A percentile compares a stretch with the other conserved stretches of the same genome.
Conservation (phyloP, 2,113 vertebrate genomes). For the Archilochus colubris region DNA sequence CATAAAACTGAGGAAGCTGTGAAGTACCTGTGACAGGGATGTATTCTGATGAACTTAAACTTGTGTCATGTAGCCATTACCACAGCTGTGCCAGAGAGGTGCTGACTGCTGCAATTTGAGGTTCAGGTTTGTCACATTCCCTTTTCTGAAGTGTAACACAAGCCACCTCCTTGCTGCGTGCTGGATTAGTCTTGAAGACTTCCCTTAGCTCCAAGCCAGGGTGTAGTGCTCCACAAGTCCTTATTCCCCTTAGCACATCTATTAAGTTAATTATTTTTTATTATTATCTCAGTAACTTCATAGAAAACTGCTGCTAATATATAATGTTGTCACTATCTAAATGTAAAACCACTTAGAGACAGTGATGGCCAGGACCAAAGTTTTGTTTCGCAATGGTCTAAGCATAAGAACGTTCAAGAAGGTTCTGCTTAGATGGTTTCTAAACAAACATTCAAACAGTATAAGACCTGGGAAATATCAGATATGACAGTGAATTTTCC, state of each 20-base stretch:
- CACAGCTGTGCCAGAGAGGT: neutral
- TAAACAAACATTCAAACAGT: neutral
- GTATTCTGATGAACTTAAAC: neutral
- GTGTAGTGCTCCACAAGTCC: rapidly evolving
- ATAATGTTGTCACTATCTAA: neutral
- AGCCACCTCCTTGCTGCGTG: neutral
- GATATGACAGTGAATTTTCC: neutral
- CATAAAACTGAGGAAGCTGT: neutral
- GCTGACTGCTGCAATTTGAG: neutral
- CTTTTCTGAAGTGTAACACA: neutral
- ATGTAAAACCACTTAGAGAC: neutral
- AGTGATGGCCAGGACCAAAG: neutral
- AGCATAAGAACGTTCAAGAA: neutral
- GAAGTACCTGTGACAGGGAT: neutral
- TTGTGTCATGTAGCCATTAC: neutral
- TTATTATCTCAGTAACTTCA: neutral
- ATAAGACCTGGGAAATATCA: neutral
- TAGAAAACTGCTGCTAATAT: neutral
- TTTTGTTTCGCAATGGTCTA: neutral
- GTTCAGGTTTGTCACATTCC: neutral
- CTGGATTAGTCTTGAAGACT: neutral
- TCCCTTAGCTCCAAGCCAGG: neutral
- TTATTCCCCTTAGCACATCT: neutral
- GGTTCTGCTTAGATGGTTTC: neutral
- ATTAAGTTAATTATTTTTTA: neutral